A percentile compares a stretch with the other conserved stretches of the same genome.
Conservation (phyloP, 1,140 invertebrate genomes). For the Sitodiplosis mosellana region DNA sequence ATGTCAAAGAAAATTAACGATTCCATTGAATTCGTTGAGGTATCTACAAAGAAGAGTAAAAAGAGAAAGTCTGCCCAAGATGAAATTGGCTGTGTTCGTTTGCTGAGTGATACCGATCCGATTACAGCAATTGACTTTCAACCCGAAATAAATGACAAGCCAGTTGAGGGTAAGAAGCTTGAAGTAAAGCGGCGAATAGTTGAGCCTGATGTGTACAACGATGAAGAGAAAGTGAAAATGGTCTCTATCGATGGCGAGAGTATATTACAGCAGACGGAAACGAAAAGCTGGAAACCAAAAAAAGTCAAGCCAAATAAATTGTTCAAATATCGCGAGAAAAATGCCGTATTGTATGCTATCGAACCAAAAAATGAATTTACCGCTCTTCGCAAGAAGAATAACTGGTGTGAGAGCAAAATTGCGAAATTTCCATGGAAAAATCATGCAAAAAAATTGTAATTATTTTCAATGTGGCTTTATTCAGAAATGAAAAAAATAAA, state of each 20-base stretch:
- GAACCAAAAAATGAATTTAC: slow-evolving; percentile 1
- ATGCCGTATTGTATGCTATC: background rate
- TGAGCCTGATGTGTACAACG: no score
- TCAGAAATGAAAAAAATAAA: background rate
- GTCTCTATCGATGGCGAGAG: no score
- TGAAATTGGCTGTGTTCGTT: no score
- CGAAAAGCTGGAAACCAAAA: background rate
- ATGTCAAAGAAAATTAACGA: background rate
- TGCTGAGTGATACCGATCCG: no score
- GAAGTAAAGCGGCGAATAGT: no score
- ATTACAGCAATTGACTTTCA: no score
- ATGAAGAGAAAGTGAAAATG: no score
- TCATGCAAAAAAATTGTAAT: background rate
- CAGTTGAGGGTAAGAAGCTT: no score
- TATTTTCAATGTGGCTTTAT: no score
- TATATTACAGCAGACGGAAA: background rate
- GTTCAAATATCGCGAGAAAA: background rate
- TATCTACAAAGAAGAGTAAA: no score
- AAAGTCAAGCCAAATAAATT: background rate
- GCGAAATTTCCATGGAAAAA: background rate
- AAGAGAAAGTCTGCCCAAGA: no score
- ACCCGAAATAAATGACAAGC: no score
- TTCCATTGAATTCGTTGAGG: background rate
- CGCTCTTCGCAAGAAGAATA: background rate
- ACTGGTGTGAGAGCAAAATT: background rate